Evolutionary conservation across 2,888 invertebrate genomes (phyloP).

Genomic region (Oconnorella tubifera): DNA sequence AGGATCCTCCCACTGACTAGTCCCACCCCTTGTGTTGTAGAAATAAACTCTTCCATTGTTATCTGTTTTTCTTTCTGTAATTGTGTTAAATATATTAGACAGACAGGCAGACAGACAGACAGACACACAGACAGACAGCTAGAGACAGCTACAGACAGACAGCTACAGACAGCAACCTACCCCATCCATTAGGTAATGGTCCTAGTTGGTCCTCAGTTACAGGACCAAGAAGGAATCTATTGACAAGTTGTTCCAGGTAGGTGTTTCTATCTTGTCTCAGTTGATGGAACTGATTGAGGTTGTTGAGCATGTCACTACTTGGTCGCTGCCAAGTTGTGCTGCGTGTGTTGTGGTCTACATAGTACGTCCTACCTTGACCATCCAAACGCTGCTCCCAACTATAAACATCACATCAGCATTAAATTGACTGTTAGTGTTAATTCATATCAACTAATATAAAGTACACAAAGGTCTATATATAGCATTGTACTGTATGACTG

Average conservation of each 20-base stretch:
- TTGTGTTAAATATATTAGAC: too few species aligned
- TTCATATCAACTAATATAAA: too few species aligned
- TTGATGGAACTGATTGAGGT: neutral
- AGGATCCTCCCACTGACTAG: neutral
- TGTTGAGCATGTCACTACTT: neutral
- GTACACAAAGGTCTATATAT: too few species aligned
- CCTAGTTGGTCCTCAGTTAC: neutral
- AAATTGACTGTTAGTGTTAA: too few species aligned
- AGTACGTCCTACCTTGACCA: constrained; percentile 1
- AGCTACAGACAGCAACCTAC: too few species aligned
- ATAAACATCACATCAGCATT: too few species aligned
- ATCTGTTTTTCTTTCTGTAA: neutral
- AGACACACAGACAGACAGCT: too few species aligned
- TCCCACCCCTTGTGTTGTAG: neutral
- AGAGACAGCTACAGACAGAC: too few species aligned
- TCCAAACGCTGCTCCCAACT: neutral
- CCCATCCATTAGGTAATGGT: neutral
- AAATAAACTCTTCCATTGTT: neutral
- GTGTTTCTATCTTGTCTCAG: neutral
- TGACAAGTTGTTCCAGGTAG: neutral
- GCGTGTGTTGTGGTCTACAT: constrained; percentile 17
- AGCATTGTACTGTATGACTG: too few species aligned
- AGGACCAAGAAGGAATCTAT: neutral
- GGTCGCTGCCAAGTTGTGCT: constrained; percentile 15
- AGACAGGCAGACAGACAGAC: too few species aligned